Conservation (phyloP, 2,113 vertebrate species). For the Gambusia holbrooki region DNA sequence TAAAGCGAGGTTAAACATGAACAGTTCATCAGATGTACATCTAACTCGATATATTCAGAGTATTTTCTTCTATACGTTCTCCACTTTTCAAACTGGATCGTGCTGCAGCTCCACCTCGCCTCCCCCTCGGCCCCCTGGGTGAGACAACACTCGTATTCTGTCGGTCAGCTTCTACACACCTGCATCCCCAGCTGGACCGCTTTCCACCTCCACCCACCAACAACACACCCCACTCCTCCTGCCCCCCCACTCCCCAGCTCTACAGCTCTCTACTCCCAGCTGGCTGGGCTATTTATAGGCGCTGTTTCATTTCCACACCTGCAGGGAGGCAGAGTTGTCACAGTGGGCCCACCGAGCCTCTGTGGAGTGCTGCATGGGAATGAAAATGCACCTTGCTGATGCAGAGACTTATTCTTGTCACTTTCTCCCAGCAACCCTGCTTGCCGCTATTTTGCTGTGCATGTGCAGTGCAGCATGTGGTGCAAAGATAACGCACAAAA, state of each 20-base stretch:
- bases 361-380: constrained; percentile 77
- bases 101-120: constrained; percentile 19
- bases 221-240: neutral
- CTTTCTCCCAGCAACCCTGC: constrained; percentile 64
- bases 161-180: constrained; percentile 78
- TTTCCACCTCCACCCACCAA: constrained; percentile 9
- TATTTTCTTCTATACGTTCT: constrained; percentile 6
- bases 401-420: constrained; percentile 76
- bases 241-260: constrained; percentile 29
- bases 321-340: constrained; percentile 79
- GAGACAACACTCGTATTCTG: constrained; percentile 68
- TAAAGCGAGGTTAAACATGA: neutral
- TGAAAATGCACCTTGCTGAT: constrained; percentile 82
- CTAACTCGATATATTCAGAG: neutral
- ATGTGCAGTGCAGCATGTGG: constrained; percentile 53
- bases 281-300: constrained; percentile 90
- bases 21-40: neutral
- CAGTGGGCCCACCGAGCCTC: constrained; percentile 75
- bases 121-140: constrained; percentile 57
- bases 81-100: constrained; percentile 31
- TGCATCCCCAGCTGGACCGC: constrained; percentile 81
- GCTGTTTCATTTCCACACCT: constrained; percentile 92
- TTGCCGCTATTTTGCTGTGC: constrained; percentile 58
- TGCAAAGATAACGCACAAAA: constrained; percentile 59
- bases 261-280: constrained; percentile 83